Conservation (phyloP, 2,797 vertebrate species). For the Sphenopsis melanotis region DNA sequence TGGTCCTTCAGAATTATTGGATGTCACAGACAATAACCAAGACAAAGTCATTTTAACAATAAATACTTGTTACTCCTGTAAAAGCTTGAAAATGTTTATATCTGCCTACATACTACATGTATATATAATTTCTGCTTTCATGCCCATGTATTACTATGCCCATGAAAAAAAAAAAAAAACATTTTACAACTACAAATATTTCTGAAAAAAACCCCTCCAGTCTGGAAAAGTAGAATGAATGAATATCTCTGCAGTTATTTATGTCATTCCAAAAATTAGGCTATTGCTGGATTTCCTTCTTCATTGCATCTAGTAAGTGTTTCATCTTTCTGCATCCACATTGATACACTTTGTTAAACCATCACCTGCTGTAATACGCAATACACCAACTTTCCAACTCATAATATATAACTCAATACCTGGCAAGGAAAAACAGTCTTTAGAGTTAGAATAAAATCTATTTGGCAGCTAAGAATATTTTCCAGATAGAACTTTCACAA, state of each 20-base stretch:
- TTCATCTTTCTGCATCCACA: background rate
- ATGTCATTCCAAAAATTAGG: background rate
- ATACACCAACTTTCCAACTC: background rate
- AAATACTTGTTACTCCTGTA: background rate
- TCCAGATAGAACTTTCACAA: background rate
- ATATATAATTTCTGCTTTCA: background rate
- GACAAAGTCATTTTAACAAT: background rate
- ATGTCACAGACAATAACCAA: background rate
- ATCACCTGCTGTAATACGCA: background rate
- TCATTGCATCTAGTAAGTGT: background rate
- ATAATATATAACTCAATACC: background rate
- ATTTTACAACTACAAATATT: background rate
- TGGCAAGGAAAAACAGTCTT: background rate
- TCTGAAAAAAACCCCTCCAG: background rate
- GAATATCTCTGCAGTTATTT: background rate
- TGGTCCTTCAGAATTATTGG: background rate
- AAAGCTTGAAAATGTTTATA: background rate
- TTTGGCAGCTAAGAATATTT: background rate
- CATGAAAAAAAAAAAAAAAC: background rate
- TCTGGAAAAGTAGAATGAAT: background rate
- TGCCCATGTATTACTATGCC: background rate
- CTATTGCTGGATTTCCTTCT: background rate
- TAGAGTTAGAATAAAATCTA: background rate
- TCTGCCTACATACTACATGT: background rate
- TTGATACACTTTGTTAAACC: background rate